Evolutionary conservation across 1,140 invertebrate genomes (phyloP), one percentile per base, ranked within the genome.

Genomic region (Drosophila nebulosa): DNA sequence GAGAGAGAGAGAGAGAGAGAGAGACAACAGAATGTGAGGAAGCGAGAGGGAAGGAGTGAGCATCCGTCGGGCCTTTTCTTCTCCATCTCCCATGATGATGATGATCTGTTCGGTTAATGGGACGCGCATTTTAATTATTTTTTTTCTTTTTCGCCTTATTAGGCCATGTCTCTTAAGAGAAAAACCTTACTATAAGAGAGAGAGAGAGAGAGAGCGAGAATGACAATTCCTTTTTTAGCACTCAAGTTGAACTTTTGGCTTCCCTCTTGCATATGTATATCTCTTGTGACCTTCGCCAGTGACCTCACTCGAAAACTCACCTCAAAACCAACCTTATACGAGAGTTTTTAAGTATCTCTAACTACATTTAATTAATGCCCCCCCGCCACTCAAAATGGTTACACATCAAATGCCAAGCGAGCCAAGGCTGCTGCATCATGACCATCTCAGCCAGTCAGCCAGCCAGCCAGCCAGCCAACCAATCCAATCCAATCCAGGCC

Each of bases 301-400:
- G 30, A 32, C 30, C 30, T 32, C 30, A n/a, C n/a, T n/a, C 12
- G 3, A 10, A 12, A 12, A 32, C 10, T 32, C 10, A 32, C 30
- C 30, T 32, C 2, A 3, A 32, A 32, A 10, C 4, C 4, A 4
- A 10, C 30, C 30, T 32, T 32, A 32, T 32, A 32, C 12, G n/a
- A n/a, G n/a, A n/a, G 30, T 32, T 9, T 42, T 46, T 46, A 46
- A 46, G 39, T 46, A 56, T 60, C 65, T 74, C 55, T 16, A 35
- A 30, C 21, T 14, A 58, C 32, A 79, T 78, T 81, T 81, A 81
- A 81, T 81, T 81, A 74, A n/a, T n/a, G n/a, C n/a, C 79, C 57
- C 78, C 57, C 69, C 68, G 66, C 46, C 62, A 68, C 64, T 74
- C 70, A 79, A 74, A 74, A 73, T 75, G 78, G 71, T 62, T 64